Percentiles rank a stretch among this genome's conserved stretches.
Evolutionary conservation across 1,140 invertebrate genomes (phyloP).

Genomic region (Cepaea nemoralis): DNA sequence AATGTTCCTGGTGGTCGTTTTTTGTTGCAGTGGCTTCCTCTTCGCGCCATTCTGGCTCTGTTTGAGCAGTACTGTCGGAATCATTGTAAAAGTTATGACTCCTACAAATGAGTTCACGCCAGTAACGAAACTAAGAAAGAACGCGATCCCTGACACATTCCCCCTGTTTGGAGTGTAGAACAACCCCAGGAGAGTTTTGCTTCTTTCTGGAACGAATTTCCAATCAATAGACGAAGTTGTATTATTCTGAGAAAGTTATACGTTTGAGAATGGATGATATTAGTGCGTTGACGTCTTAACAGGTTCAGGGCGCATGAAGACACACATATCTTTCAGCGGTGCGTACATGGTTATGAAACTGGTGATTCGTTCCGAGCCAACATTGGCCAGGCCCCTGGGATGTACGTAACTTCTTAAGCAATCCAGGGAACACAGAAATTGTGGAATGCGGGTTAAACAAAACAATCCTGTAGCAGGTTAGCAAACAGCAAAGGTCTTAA

Average conservation of each 20-base stretch:
- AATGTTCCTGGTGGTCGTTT: not conserved
- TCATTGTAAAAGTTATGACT: no score
- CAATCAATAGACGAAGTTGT: not conserved
- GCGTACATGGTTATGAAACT: not conserved
- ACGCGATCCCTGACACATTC: not conserved
- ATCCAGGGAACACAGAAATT: no score
- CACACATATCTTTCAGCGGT: not conserved
- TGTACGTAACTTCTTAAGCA: no score
- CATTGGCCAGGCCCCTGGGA: no score
- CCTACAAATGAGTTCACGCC: no score
- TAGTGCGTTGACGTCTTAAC: not conserved
- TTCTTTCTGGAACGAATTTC: constrained; percentile 9
- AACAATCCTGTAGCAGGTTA: not conserved
- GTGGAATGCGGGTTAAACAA: no score
- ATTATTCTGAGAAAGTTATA: not conserved
- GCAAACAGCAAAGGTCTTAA: not conserved
- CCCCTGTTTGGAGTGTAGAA: not conserved
- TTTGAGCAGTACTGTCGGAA: not conserved
- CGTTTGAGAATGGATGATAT: not conserved
- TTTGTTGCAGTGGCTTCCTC: no score
- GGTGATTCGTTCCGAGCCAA: no score
- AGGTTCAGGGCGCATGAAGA: no score
- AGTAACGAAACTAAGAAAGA: no score
- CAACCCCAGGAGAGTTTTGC: no score
- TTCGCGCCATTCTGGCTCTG: not conserved